Evolutionary conservation across 2,797 vertebrate genomes (phyloP).

Genomic region (Siniperca scherzeri): DNA sequence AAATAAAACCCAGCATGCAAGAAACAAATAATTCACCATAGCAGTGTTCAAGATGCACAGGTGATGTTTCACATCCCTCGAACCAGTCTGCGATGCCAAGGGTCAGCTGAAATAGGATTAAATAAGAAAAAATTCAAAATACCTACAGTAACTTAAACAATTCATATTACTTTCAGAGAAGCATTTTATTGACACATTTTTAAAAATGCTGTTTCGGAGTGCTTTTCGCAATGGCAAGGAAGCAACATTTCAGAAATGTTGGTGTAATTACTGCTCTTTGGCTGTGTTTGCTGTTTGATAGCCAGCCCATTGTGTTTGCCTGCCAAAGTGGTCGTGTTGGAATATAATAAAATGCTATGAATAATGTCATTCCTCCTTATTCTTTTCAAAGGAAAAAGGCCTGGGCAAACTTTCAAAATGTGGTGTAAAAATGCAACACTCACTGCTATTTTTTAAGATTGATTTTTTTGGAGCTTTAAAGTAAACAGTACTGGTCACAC

Average conservation of each 20-base stretch:
- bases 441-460: not conserved
- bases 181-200: constrained; percentile 26
- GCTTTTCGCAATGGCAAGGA: constrained; percentile 27
- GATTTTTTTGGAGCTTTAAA: not conserved
- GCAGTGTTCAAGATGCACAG: too few relatives aligned
- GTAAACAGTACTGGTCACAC: not conserved
- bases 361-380: constrained; percentile 34
- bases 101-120: not conserved
- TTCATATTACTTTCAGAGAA: constrained; percentile 17
- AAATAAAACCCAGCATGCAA: too few relatives aligned
- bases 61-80: too few relatives aligned
- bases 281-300: constrained; percentile 45
- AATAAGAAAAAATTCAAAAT: not conserved
- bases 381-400: constrained; percentile 24
- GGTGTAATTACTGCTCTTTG: constrained; percentile 45
- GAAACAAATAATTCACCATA: too few relatives aligned
- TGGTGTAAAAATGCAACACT: not conserved
- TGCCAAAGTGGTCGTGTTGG: constrained; percentile 45
- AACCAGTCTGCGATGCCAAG: too few relatives aligned
- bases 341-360: constrained; percentile 41
- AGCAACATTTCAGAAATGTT: constrained; percentile 31
- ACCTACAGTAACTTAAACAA: not conserved
- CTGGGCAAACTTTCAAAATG: not conserved
- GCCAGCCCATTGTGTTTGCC: constrained; percentile 3
- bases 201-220: constrained; percentile 13